Evolutionary conservation across 2,888 invertebrate genomes (phyloP).

Genomic region (Parthenolecanium corni): DNA sequence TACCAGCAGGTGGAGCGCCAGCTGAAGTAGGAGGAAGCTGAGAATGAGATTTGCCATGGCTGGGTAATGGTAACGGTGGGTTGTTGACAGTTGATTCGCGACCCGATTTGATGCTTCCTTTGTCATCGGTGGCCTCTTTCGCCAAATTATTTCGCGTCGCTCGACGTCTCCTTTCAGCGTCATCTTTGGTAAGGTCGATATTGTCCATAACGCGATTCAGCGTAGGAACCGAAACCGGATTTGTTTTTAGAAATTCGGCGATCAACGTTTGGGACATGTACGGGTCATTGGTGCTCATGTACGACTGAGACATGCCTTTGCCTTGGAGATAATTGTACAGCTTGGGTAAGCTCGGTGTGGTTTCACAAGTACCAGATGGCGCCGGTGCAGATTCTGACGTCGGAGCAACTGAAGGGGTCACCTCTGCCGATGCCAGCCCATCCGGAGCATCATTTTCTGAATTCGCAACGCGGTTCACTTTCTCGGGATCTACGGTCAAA

Average conservation of each 20-base stretch:
- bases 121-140: neutral
- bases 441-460: neutral
- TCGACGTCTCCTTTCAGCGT: conserved; percentile 7
- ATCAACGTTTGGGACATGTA: conserved; percentile 9
- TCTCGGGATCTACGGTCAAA: conserved; percentile 2
- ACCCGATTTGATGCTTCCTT: neutral
- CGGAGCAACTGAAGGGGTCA: neutral
- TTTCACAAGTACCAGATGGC: neutral
- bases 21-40: neutral
- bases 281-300: neutral
- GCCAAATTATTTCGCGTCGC: neutral
- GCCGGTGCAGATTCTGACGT: neutral
- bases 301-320: conserved; percentile 22
- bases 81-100: neutral
- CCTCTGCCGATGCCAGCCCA: neutral
- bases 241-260: conserved; percentile 23
- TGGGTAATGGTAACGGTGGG: neutral
- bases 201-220: conserved; percentile 15
- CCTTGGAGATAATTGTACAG: neutral
- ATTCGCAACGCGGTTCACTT: neutral
- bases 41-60: neutral
- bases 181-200: conserved; percentile 21
- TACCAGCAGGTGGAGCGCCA: too few species aligned
- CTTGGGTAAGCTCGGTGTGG: conserved; percentile 4
- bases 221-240: conserved; percentile 3